Percentiles rank a stretch among this genome's conserved stretches.
Evolutionary conservation across 2,113 vertebrate species (phyloP).

Genomic region (Macquaria ambigua): DNA sequence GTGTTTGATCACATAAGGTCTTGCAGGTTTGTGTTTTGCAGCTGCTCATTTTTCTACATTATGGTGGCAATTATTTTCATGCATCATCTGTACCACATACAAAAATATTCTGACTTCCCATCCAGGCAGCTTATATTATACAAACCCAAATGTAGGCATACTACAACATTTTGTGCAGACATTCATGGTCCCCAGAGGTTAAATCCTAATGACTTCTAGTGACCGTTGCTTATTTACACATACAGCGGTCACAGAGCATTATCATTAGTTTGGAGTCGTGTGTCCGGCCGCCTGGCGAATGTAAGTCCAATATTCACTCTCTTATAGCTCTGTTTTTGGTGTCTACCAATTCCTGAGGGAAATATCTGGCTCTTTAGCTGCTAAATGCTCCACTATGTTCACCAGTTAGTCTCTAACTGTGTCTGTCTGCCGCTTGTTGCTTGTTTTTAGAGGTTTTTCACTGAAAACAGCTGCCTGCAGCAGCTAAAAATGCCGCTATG

Average conservation of each 20-base stretch:
- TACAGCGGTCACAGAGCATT: too few species aligned
- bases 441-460: too few species aligned
- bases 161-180: neutral
- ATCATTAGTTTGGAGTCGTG: too few species aligned
- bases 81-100: neutral
- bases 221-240: too few species aligned
- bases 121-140: neutral
- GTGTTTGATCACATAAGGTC: slow-evolving; percentile 34
- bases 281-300: neutral
- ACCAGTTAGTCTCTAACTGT: too few species aligned
- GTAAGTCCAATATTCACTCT: neutral
- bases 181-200: neutral
- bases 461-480: too few species aligned
- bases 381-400: too few species aligned
- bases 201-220: neutral
- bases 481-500: too few species aligned
- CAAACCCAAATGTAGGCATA: neutral
- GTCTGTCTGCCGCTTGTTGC: too few species aligned
- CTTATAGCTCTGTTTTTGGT: too few species aligned
- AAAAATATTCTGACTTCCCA: neutral
- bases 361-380: too few species aligned
- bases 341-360: too few species aligned
- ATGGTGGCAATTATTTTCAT: neutral
- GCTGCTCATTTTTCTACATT: neutral
- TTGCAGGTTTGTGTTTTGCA: slow-evolving; percentile 26